These are phyloP conservation scores for Matsumyia berberina DNA, from an alignment of 2,888 invertebrate genomes.

Conservation along the genomic window DNA sequence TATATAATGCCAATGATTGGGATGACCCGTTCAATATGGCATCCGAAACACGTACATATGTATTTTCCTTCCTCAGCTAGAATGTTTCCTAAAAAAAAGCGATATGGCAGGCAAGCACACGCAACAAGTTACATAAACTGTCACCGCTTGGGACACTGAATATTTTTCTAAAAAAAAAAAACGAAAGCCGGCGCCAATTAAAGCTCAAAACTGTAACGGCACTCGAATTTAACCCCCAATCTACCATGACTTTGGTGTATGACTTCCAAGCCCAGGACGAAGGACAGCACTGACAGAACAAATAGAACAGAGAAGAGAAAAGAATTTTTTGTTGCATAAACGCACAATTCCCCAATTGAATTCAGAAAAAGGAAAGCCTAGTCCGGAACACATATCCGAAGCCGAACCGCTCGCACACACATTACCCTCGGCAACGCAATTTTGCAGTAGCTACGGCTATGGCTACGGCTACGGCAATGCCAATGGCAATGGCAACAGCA, in stretches of 20 bases:
- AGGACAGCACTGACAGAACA: conserved; percentile 34
- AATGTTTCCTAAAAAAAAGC: no score
- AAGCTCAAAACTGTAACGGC: conserved; percentile 48
- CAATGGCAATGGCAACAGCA: conserved; percentile 52
- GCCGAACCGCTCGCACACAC: conserved; percentile 24
- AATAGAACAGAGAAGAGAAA: conserved; percentile 18
- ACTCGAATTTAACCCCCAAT: conserved; percentile 52
- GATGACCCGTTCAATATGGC: neutral
- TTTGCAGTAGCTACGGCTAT: conserved; percentile 47
- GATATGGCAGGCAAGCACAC: conserved; percentile 5
- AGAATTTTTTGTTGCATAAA: conserved; percentile 16
- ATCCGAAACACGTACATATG: no score
- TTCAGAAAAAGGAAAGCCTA: conserved; percentile 55
- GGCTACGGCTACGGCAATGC: no score
- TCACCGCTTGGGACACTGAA: conserved; percentile 2
- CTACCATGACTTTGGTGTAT: conserved; percentile 31
- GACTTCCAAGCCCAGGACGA: conserved; percentile 25
- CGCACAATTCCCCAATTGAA: conserved; percentile 72
- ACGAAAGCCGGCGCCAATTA: conserved; percentile 48
- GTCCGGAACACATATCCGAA: conserved; percentile 47
- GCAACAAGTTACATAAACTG: conserved; percentile 33
- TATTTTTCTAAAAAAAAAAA: neutral
- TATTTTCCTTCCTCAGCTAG: no score
- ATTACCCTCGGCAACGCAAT: conserved; percentile 51
- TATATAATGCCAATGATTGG: no score